A percentile compares a stretch with the other conserved stretches of the same genome.
Evolutionary conservation across 64 coral and sea anemone species (phyloP).

Genomic region (Montipora capricornis): DNA sequence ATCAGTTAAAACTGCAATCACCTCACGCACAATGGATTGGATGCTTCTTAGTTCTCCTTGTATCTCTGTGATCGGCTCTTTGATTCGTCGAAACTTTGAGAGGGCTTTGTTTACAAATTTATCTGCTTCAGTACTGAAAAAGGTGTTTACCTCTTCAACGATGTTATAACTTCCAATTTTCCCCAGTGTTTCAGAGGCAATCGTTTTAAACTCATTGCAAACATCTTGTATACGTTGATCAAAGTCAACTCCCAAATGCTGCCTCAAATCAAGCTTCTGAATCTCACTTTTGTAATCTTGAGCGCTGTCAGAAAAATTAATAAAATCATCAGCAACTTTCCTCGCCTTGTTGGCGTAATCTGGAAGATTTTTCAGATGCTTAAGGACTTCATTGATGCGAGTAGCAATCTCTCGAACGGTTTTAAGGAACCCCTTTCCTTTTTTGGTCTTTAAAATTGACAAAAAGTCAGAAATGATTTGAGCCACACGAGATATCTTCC

Average conservation of each 20-base stretch:
- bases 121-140: conserved; percentile 75
- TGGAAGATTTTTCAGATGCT: conserved; percentile 75
- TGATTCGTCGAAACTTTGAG: conserved; percentile 66
- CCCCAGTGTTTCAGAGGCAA: conserved; percentile 57
- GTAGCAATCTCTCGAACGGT: conserved; percentile 70
- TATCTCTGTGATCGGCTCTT: conserved; percentile 75
- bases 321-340: conserved; percentile 82
- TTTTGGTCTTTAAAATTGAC: conserved; percentile 79
- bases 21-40: conserved; percentile 48
- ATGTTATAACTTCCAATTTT: conserved; percentile 77
- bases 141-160: conserved; percentile 70
- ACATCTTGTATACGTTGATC: conserved; percentile 65
- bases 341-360: conserved; percentile 84
- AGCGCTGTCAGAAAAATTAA: conserved; percentile 80
- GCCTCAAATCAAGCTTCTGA: conserved; percentile 69
- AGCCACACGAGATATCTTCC: conserved; percentile 78
- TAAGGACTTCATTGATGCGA: conserved; percentile 75
- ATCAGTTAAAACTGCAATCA: conserved; percentile 67
- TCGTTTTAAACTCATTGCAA: conserved; percentile 82
- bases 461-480: conserved; percentile 71
- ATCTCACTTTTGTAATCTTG: conserved; percentile 79
- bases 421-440: conserved; percentile 73
- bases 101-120: conserved; percentile 75
- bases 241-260: conserved; percentile 85
- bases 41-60: conserved; percentile 73